Evolutionary conservation across 2,888 invertebrate species (phyloP).

Genomic region (Colostygia pectinataria): DNA sequence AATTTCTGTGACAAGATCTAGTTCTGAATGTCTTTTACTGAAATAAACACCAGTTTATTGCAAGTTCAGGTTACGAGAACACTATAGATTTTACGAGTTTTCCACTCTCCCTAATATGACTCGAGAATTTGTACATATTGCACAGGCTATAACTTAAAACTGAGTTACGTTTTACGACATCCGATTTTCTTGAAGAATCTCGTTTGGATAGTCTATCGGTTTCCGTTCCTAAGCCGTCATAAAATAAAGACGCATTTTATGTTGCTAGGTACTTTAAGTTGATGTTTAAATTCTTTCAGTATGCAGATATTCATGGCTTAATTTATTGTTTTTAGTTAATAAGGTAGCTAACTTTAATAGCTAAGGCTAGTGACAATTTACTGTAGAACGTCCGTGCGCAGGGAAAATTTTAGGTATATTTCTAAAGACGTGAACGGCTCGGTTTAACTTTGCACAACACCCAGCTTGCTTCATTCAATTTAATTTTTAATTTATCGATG

Average conservation of each 20-base stretch:
- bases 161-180: conserved; percentile 57
- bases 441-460: too few species aligned
- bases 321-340: conserved; percentile 16
- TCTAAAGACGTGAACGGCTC: too few species aligned
- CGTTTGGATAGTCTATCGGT: conserved; percentile 37
- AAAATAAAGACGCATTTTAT: conserved; percentile 45
- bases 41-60: conserved; percentile 52
- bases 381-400: too few species aligned
- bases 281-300: conserved; percentile 34
- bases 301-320: conserved; percentile 27
- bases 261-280: conserved; percentile 36
- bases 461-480: too few species aligned
- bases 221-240: conserved; percentile 39
- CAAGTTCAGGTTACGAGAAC: conserved; percentile 50
- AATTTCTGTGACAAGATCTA: not conserved
- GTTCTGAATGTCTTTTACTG: conserved; percentile 24
- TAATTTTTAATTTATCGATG: too few species aligned
- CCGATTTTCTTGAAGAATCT: conserved; percentile 45
- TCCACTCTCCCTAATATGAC: conserved; percentile 57
- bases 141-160: conserved; percentile 56
- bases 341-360: too few species aligned
- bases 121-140: conserved; percentile 62
- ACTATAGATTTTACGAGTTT: conserved; percentile 59
- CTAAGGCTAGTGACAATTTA: too few species aligned
- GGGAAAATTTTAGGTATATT: too few species aligned